Base-by-base conservation (phyloP, 2,797 vertebrate genomes). In the Benthosema pterotum region DNA sequence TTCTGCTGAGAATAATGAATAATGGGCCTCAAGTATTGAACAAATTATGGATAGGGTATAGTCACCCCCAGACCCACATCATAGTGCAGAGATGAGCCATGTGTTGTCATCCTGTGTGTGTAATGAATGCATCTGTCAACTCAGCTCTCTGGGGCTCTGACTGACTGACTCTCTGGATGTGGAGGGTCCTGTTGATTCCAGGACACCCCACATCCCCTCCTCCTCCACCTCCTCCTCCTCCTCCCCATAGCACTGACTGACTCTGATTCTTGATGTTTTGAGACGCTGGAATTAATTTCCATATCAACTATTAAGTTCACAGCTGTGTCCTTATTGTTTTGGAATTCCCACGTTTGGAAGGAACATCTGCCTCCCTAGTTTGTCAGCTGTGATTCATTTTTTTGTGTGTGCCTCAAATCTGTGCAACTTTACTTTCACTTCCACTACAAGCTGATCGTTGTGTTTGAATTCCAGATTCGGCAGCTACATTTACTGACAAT, bases 101-200 rank as follows among this genome's bases (percentile, higher is more conserved):
- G 84, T 90, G 88, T 92, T 92, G 91, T 93, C 94, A 79, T 83
- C 80, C 88, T 79, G 75, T 25, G 22, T 25, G 22, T 25, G 22
- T 82, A 95, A 96, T 89, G 82, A 92, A 96, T 89, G 84, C 90
- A 92, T 95, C 94, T 95, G 94, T 95, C 94, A 94, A 92, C 79
- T 83, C 79, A 76, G 89, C 88, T 89, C 90, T 93, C 90, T 88
- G 83, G 91, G 88, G 85, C 55, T 55, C 71, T 32, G 65, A 76
- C 87, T 95, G 94, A 95, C 92, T 94, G 93, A 96, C 94, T n/a
- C n/a, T n/a, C n/a, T n/a, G n/a, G n/a, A n/a, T n/a, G n/a, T n/a
- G n/a, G n/a, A n/a, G n/a, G n/a, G n/a, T n/a, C n/a, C n/a, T 88
- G 92, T 86, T 92, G 92, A 94, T 91, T 93, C 79, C 90, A 83